Conservation (phyloP, 2,888 invertebrate species). For the Luperina nickerlii region DNA sequence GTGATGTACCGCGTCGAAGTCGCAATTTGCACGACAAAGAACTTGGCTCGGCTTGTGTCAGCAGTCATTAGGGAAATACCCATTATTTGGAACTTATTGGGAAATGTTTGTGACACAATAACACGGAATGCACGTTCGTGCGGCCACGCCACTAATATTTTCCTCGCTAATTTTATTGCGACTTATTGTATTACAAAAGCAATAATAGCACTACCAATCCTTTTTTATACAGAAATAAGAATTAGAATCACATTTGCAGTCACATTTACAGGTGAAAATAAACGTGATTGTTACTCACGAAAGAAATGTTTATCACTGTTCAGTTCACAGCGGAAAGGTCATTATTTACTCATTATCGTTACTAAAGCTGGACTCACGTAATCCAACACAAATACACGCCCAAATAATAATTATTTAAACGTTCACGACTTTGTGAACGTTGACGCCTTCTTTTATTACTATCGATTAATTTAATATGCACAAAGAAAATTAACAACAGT, state of each 20-base stretch:
- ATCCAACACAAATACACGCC: slow-evolving; percentile 60
- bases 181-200: slow-evolving; percentile 61
- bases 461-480: slow-evolving; percentile 38
- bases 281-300: slow-evolving; percentile 64
- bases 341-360: slow-evolving; percentile 71
- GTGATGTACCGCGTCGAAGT: slow-evolving; percentile 60
- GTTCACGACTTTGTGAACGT: slow-evolving; percentile 40
- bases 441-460: slow-evolving; percentile 24
- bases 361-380: slow-evolving; percentile 58
- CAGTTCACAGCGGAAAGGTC: slow-evolving; percentile 63
- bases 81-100: slow-evolving; percentile 56
- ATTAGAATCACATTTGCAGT: slow-evolving; percentile 66
- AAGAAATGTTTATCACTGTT: slow-evolving; percentile 66
- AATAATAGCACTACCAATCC: slow-evolving; percentile 56
- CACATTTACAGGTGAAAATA: slow-evolving; percentile 65
- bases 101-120: slow-evolving; percentile 55
- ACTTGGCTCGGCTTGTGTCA: slow-evolving; percentile 57
- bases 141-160: slow-evolving; percentile 53
- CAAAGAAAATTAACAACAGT: slow-evolving; percentile 23
- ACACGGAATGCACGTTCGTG: slow-evolving; percentile 63
- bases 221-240: slow-evolving; percentile 57
- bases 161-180: slow-evolving; percentile 63
- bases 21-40: slow-evolving; percentile 54
- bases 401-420: slow-evolving; percentile 57
- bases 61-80: slow-evolving; percentile 54